Percentiles rank a stretch among this genome's conserved stretches.
phyloP scores from a whole-genome alignment of 92 coral and sea anemone genomes.

The Nematostella vectensis region DNA sequence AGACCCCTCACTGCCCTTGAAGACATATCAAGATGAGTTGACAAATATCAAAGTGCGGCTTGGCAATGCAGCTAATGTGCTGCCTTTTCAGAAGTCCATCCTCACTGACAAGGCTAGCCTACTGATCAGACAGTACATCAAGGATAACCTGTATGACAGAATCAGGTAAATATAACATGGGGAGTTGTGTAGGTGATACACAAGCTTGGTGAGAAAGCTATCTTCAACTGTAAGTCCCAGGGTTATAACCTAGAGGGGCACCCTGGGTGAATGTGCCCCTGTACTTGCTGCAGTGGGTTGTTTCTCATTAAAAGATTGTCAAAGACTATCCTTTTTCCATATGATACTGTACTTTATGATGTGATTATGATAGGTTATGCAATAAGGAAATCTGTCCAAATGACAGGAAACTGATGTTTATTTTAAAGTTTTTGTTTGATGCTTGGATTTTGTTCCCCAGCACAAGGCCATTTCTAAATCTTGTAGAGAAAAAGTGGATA shows the following conservation, averaged over 20 bases:
- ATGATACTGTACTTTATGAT: too few relatives aligned
- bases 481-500: slow-evolving; percentile 95
- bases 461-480: slow-evolving; percentile 91
- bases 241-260: too few relatives aligned
- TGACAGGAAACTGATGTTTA: too few relatives aligned
- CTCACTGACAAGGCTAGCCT: slow-evolving; percentile 91
- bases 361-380: too few relatives aligned
- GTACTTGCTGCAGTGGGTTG: too few relatives aligned
- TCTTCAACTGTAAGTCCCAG: too few relatives aligned
- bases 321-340: too few relatives aligned
- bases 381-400: too few relatives aligned
- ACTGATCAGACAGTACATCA: slow-evolving; percentile 77
- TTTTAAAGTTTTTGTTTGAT: too few relatives aligned
- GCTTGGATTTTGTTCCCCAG: slow-evolving; percentile 22
- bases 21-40: slow-evolving; percentile 86
- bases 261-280: too few relatives aligned
- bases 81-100: slow-evolving; percentile 82
- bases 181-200: neutral
- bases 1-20: slow-evolving; percentile 90
- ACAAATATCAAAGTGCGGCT: slow-evolving; percentile 65
- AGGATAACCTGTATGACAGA: slow-evolving; percentile 90
- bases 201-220: too few relatives aligned
- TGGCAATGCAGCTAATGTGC: slow-evolving; percentile 58
- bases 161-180: slow-evolving; percentile 82
- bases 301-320: too few relatives aligned